These are phyloP conservation scores for Sparus aurata DNA, from an alignment of 2,797 vertebrate genomes.

Conservation along the genomic window DNA sequence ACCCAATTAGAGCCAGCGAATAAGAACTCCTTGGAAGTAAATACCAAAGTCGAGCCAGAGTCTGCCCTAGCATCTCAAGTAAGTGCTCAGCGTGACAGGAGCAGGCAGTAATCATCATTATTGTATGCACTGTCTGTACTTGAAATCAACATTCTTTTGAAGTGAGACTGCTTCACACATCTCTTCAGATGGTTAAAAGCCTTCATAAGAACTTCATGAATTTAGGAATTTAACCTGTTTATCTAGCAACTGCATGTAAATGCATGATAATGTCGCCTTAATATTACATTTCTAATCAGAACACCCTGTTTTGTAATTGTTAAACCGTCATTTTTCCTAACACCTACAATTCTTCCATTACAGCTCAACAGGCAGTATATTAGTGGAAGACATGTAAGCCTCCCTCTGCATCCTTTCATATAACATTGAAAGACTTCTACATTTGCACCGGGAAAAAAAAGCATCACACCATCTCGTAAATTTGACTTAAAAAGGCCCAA, in stretches of 20 bases:
- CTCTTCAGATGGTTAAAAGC: slow-evolving; percentile 13
- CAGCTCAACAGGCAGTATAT: slow-evolving; percentile 90
- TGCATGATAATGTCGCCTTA: slow-evolving; percentile 29
- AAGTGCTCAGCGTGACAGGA: slow-evolving; percentile 67
- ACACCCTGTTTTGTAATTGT: slow-evolving; percentile 63
- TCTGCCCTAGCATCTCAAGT: slow-evolving; percentile 91
- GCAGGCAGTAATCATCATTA: slow-evolving; percentile 43
- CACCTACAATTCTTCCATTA: slow-evolving; percentile 86
- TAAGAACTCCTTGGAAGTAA: slow-evolving; percentile 89
- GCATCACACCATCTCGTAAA: slow-evolving; percentile 76
- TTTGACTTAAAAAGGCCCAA: slow-evolving; percentile 44
- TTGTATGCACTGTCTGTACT: slow-evolving; percentile 35
- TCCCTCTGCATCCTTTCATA: slow-evolving; percentile 82
- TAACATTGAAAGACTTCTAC: slow-evolving; percentile 79
- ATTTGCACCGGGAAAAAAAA: slow-evolving; percentile 81
- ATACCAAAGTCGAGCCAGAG: slow-evolving; percentile 90
- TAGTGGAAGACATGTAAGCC: slow-evolving; percentile 91
- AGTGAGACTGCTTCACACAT: slow-evolving; percentile 16
- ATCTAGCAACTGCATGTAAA: slow-evolving; percentile 42
- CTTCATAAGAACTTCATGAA: slow-evolving; percentile 13
- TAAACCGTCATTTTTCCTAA: slow-evolving; percentile 79
- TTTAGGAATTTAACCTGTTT: slow-evolving; percentile 5
- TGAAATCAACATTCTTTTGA: slow-evolving; percentile 45
- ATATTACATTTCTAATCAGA: slow-evolving; percentile 38
- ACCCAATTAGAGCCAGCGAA: slow-evolving; percentile 86